Evolutionary conservation across 2,113 vertebrate genomes (phyloP), one percentile per base, ranked within the genome.

Genomic region (Eptesicus fuscus): DNA sequence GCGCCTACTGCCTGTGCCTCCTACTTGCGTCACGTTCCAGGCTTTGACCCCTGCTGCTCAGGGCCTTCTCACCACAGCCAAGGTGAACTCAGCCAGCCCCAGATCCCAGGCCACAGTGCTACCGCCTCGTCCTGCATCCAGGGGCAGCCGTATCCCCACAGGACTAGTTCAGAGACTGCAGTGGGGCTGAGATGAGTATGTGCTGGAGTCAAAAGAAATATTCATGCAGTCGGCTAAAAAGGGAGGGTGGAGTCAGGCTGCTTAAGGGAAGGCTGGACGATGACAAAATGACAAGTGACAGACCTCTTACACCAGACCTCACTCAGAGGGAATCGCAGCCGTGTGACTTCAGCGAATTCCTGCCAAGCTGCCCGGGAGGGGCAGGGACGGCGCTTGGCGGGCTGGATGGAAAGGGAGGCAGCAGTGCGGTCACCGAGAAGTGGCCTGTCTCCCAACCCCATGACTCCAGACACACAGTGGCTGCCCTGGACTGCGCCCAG

Each of bases 291-390:
- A 94, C 84, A 95, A 83, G 91, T 1, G 88, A 87, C 6, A 0
- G 44, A 86, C 82, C 88, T 93, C 78, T 18, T 8, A 5, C 5
- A 40, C 92, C 96, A 93, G 93, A 67, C 35, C 92, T 87, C 76
- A 77, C 74, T 78, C 90, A 49, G 77, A 92, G 91, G 79, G 76
- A 83, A 65, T 89, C 80, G 37, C 91, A 89, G 83, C 73, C 44
- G 20, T 93, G 91, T 95, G 96, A 94, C 94, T 94, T 35, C 44
- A 23, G 71, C 86, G 83, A 61, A 85, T 17, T 23, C 83, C 83
- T 94, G 89, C 95, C 96, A 89, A 94, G 93, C 91, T 59, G 53
- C 82, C 51, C 53, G 74, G 69, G 78, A 92, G 76, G 35, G 93
- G 65, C 23, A 12, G 77, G 92, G 51, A 83, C 67, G 30, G 76